Evolutionary conservation across 1,140 invertebrate genomes (phyloP).

Genomic region (Drosophila carrolli): DNA sequence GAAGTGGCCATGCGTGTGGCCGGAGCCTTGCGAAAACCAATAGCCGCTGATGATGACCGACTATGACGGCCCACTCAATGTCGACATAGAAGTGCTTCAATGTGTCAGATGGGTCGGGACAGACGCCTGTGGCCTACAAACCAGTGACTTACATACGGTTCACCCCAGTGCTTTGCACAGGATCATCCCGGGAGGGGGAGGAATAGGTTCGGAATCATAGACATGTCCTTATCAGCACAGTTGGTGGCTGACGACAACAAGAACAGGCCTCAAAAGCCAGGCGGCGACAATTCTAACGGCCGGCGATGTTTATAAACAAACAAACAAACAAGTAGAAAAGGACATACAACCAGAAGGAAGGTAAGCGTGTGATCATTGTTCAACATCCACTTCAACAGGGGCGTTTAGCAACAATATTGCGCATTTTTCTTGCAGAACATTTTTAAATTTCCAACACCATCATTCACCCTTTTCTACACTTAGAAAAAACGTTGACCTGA

Average conservation of each 20-base stretch:
- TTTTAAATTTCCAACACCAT: not conserved
- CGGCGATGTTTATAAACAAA: conserved; percentile 73
- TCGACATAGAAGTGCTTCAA: conserved; percentile 79
- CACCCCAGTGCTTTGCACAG: conserved; percentile 52
- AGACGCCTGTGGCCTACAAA: conserved; percentile 69
- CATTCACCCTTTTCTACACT: not conserved
- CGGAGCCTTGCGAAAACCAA: conserved; percentile 53
- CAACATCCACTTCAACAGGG: conserved; percentile 26
- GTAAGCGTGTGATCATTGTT: conserved; percentile 46
- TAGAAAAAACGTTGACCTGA: not conserved
- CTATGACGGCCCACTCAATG: conserved; percentile 68
- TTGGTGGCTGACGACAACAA: conserved; percentile 75
- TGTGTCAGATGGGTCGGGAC: conserved; percentile 60
- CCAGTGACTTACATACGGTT: conserved; percentile 42
- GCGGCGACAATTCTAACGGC: conserved; percentile 60
- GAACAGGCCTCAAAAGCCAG: conserved; percentile 63
- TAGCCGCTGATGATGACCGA: conserved; percentile 41
- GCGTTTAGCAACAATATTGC: conserved; percentile 26
- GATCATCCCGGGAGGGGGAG: conserved; percentile 35
- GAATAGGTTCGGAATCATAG: conserved; percentile 6
- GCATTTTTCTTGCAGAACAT: conserved; percentile 48
- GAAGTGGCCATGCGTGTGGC: conserved; percentile 74
- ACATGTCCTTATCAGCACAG: conserved; percentile 67
- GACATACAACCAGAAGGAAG: conserved; percentile 26
- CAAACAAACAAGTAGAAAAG: conserved; percentile 54